These are phyloP conservation scores for Montipora efflorescens DNA, from an alignment of 64 coral and sea anemone genomes.

Conservation along the genomic window DNA sequence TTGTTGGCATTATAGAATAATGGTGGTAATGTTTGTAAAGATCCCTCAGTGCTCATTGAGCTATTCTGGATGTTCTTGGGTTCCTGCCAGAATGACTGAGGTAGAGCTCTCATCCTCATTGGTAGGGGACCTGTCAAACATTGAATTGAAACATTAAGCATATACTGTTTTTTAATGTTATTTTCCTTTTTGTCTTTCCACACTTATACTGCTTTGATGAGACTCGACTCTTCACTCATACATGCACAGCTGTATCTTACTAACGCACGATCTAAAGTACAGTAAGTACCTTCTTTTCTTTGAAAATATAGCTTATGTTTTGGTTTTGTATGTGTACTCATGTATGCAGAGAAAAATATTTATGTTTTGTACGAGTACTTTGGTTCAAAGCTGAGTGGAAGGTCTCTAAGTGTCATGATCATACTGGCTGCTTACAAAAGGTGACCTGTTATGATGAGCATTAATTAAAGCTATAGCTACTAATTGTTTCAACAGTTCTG, in stretches of 20 bases:
- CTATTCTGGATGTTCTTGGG: slow-evolving; percentile 89
- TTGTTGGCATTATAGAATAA: slow-evolving; percentile 97
- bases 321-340: not conserved
- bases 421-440: not conserved
- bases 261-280: not conserved
- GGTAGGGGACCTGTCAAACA: slow-evolving; percentile 81
- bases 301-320: slow-evolving; percentile 11
- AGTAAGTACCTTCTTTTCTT: slow-evolving; percentile 16
- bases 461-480: not conserved
- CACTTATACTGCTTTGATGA: not conserved
- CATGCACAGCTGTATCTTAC: not conserved
- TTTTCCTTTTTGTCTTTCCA: not conserved
- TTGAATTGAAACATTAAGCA: slow-evolving; percentile 3
- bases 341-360: not conserved
- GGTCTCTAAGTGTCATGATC: not conserved
- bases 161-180: not conserved
- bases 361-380: not conserved
- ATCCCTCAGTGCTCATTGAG: slow-evolving; percentile 84
- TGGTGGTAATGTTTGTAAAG: slow-evolving; percentile 80
- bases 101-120: slow-evolving; percentile 92
- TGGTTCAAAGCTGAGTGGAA: not conserved
- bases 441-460: not conserved
- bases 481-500: not conserved
- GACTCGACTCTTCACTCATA: not conserved
- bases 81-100: slow-evolving; percentile 99